Evolutionary conservation across 1,140 invertebrate genomes (phyloP), one percentile per base, ranked within the genome.

Genomic region (Bradysia coprophila): DNA sequence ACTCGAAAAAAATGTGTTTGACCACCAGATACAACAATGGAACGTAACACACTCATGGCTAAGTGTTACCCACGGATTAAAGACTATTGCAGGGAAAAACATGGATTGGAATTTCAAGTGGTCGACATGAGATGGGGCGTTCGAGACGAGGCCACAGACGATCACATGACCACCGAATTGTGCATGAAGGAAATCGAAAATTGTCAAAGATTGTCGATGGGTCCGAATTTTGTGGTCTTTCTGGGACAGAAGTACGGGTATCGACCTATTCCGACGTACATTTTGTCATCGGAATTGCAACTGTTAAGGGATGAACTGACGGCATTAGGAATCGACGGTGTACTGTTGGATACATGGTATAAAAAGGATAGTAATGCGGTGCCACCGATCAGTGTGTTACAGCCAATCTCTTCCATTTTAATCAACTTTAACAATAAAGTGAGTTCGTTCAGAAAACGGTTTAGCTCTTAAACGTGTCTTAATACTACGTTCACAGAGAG

Each of bases 391-490:
- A 95, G 87, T 21, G 81, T 96, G 19, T 64, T 98, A 1, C 93
- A 97, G 55, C 92, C 93, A 1, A 97, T 98, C 47, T 96, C 91
- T 4, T 94, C 92, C 1, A 95, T 97, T 54, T 65, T 96, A 6
- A 79, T 93, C 45, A 96, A 98, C 59, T 98, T 97, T 54, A 97
- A 96, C 57, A 97, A 97, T 53, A 97, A 97, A 74, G 91, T 93
- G 61, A 48, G 28, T 20, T 43, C 20, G 33, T 18, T n/a, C n/a
- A n/a, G n/a, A n/a, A n/a, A n/a, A n/a, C n/a, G n/a, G n/a, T n/a
- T n/a, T n/a, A n/a, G n/a, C n/a, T n/a, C n/a, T n/a, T n/a, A n/a
- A n/a, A n/a, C n/a, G n/a, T n/a, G n/a, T n/a, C n/a, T n/a, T n/a
- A n/a, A n/a, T n/a, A n/a, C n/a, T n/a, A n/a, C 19, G 38, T 44